Evolutionary conservation across 1,140 invertebrate species (phyloP).

Genomic region (Copidosoma floridanum): DNA sequence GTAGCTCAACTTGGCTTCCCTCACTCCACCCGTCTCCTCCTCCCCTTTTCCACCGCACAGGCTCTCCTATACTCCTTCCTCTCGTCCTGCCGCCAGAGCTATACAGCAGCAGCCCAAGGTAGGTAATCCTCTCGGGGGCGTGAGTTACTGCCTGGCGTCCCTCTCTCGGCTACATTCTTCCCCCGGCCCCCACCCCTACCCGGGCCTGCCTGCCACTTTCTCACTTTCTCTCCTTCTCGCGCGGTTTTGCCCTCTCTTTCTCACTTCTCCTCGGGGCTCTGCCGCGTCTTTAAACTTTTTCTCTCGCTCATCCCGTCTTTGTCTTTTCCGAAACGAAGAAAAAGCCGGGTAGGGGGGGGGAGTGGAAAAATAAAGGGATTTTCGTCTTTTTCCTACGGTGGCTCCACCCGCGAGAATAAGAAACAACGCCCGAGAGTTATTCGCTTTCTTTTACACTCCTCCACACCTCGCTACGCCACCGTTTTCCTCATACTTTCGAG

Average conservation of each 20-base stretch:
- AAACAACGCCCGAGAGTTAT: constrained; percentile 11
- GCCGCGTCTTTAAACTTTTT: constrained; percentile 25
- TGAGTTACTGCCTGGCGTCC: constrained; percentile 53
- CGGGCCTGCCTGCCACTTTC: constrained; percentile 27
- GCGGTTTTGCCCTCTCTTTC: constrained; percentile 17
- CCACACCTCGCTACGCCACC: too few relatives aligned
- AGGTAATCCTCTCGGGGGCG: constrained; percentile 59
- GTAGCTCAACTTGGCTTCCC: constrained; percentile 55
- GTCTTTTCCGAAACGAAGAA: constrained; percentile 3
- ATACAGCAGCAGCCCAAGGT: constrained; percentile 38
- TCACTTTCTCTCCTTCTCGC: constrained; percentile 18
- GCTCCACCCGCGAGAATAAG: constrained; percentile 13
- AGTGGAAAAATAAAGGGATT: constrained; percentile 10
- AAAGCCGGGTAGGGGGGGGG: neutral
- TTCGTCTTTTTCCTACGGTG: constrained; percentile 5
- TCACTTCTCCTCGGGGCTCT: constrained; percentile 22
- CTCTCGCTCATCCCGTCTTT: constrained; percentile 11
- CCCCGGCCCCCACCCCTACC: constrained; percentile 12
- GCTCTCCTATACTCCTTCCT: constrained; percentile 1
- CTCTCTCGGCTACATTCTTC: constrained; percentile 41
- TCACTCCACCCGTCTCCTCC: constrained; percentile 34
- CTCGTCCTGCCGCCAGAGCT: neutral
- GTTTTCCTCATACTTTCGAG: too few relatives aligned
- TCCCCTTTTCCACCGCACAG: neutral
- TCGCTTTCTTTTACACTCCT: neutral